phyloP scores from a whole-genome alignment of 2,888 invertebrate species.

The Metallyticus violacea region DNA sequence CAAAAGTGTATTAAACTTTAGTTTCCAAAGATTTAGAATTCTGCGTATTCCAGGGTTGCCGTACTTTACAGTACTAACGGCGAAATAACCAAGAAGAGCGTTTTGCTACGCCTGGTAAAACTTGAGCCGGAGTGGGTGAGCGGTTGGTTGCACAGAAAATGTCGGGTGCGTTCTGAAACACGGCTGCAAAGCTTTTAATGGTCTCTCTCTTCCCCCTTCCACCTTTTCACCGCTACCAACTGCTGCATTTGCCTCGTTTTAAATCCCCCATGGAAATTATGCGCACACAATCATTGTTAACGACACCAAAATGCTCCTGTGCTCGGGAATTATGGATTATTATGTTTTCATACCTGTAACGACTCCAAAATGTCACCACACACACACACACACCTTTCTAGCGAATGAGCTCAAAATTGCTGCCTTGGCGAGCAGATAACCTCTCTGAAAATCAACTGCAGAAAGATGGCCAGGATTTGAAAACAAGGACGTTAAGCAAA shows the following conservation, averaged over 20 bases:
- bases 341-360: constrained; percentile 6
- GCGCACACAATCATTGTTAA: constrained; percentile 10
- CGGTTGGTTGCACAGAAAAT: background rate
- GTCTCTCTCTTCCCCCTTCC: background rate
- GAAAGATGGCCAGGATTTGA: background rate
- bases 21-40: background rate
- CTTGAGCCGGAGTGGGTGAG: background rate
- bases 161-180: background rate
- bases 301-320: background rate
- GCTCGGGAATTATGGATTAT: background rate
- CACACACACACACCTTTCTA: background rate
- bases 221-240: background rate
- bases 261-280: constrained; percentile 10
- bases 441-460: background rate
- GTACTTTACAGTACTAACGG: no score
- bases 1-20: background rate
- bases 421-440: background rate
- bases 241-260: background rate
- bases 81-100: background rate
- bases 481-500: background rate
- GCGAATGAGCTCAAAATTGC: background rate
- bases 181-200: background rate
- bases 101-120: background rate
- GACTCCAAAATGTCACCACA: background rate
- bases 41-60: background rate